Evolutionary conservation across 2,888 invertebrate genomes (phyloP).

Genomic region (Hirtodrosophila duncani): DNA sequence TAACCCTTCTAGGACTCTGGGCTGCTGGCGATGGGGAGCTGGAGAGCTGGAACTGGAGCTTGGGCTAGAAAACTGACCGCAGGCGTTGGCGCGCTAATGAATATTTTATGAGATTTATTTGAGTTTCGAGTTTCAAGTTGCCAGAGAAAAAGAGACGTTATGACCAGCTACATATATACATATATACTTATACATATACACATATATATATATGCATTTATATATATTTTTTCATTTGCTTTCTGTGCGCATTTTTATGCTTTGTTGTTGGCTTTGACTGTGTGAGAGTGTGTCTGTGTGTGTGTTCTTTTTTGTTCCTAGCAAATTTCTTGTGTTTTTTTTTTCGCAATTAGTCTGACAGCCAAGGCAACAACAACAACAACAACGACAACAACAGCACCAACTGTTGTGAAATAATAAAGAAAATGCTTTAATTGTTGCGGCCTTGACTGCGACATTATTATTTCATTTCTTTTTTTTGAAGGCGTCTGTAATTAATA

Average conservation of each 20-base stretch:
- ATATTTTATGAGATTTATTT: conserved; percentile 73
- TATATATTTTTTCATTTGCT: conserved; percentile 21
- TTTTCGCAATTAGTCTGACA: conserved; percentile 66
- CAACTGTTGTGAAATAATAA: conserved; percentile 48
- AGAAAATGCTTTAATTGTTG: conserved; percentile 67
- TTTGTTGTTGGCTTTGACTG: conserved; percentile 28
- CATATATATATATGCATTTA: conserved; percentile 24
- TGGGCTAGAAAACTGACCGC: conserved; percentile 51
- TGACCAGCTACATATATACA: too few relatives aligned
- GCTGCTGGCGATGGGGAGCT: not conserved
- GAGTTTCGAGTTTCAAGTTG: conserved; percentile 58
- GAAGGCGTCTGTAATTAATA: conserved; percentile 57
- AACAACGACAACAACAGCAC: too few relatives aligned
- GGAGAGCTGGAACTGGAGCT: conserved; percentile 19
- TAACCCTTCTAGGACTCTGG: conserved; percentile 43
- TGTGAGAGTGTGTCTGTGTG: conserved; percentile 10
- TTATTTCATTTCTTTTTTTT: conserved; percentile 32
- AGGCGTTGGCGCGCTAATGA: conserved; percentile 67
- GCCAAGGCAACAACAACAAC: too few relatives aligned
- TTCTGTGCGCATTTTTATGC: conserved; percentile 32
- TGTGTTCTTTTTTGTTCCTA: conserved; percentile 9
- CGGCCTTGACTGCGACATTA: conserved; percentile 37
- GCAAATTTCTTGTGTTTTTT: conserved; percentile 56
- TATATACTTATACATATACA: too few relatives aligned
- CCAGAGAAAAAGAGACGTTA: conserved; percentile 25